phyloP scores from a whole-genome alignment of 2,888 invertebrate genomes.

The Tipula unca region DNA sequence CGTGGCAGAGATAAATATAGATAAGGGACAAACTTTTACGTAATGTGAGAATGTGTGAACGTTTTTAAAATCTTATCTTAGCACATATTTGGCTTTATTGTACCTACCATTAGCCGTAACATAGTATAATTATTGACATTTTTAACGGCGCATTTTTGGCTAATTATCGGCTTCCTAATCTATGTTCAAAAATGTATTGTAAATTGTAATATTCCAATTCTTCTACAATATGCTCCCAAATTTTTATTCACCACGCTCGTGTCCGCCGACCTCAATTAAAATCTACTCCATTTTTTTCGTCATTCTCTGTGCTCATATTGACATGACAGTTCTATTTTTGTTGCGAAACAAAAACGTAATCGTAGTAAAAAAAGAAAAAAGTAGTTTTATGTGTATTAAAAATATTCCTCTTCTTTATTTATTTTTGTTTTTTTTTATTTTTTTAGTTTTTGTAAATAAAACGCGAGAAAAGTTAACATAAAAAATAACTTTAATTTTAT shows the following conservation, averaged over 20 bases:
- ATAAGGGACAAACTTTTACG: no score
- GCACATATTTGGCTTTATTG: no score
- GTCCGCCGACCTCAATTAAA: neutral
- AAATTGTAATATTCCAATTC: no score
- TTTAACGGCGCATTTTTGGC: no score
- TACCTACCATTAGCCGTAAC: no score
- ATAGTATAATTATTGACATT: no score
- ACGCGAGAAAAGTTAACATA: neutral
- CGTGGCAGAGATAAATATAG: no score
- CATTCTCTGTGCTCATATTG: neutral
- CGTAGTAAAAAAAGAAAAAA: neutral
- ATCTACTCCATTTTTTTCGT: neutral
- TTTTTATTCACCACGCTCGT: neutral
- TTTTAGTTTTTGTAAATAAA: neutral
- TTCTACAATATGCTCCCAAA: no score
- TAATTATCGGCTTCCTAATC: no score
- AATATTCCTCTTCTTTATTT: neutral
- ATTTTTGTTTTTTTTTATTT: neutral
- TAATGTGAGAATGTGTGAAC: no score
- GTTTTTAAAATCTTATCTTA: no score
- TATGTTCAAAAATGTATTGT: no score
- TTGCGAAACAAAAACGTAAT: neutral
- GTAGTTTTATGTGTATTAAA: neutral
- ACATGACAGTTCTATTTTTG: constrained; percentile 1
- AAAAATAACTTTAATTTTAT: neutral